Percentiles rank a stretch among this genome's conserved stretches.
phyloP scores from a whole-genome alignment of 2,888 invertebrate genomes.

The Merodon equestris region DNA sequence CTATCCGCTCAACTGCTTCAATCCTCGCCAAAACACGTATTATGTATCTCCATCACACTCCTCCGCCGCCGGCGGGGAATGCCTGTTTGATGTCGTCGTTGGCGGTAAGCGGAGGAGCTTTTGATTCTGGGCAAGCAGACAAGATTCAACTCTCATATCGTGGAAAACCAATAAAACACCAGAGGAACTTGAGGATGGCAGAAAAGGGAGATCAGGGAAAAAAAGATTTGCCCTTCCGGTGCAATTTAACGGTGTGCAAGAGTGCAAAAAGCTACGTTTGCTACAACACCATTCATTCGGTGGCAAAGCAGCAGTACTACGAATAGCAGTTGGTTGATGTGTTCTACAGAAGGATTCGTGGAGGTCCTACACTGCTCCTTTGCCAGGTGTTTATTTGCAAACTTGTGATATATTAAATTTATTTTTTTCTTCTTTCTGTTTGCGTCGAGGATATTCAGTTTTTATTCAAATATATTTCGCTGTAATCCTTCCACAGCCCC shows the following conservation, averaged over 20 bases:
- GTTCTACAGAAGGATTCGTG: slow-evolving; percentile 24
- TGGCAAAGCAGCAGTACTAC: too few species aligned
- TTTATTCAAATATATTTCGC: slow-evolving; percentile 17
- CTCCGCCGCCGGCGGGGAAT: too few species aligned
- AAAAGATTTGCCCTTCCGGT: slow-evolving; percentile 42
- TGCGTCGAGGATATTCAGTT: background rate
- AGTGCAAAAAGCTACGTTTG: slow-evolving; percentile 58
- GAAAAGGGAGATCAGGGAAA: slow-evolving; percentile 4
- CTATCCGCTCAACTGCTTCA: slow-evolving; percentile 14
- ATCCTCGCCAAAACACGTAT: background rate
- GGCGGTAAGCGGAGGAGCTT: too few species aligned
- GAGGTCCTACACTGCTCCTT: slow-evolving; percentile 17
- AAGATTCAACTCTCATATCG: slow-evolving; percentile 33
- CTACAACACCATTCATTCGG: background rate
- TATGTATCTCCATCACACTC: background rate
- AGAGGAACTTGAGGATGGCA: too few species aligned
- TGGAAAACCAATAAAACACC: slow-evolving; percentile 50
- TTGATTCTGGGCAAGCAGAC: background rate
- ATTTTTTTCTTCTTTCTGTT: background rate
- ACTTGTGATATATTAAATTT: slow-evolving; percentile 58
- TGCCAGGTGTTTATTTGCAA: slow-evolving; percentile 55
- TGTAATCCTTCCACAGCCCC: slow-evolving; percentile 5
- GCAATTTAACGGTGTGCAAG: slow-evolving; percentile 53
- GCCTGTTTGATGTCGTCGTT: too few species aligned
- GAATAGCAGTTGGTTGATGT: too few species aligned